phyloP scores from a whole-genome alignment of 2,888 invertebrate genomes.

The Nemapogon koenigi region DNA sequence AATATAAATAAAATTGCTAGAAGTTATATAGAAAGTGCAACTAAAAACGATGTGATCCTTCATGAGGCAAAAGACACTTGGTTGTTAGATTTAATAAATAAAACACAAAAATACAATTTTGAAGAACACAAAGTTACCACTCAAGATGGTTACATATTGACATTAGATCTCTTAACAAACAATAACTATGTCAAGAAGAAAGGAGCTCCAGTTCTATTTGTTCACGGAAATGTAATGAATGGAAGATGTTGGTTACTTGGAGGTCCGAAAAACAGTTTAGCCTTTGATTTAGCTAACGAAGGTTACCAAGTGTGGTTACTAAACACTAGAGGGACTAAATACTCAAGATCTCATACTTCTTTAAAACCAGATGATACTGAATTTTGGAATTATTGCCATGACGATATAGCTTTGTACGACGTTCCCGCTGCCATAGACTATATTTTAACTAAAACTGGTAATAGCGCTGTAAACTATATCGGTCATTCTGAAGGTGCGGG shows the following conservation, averaged over 20 bases:
- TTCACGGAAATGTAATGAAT: neutral
- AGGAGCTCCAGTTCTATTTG: neutral
- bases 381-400: neutral
- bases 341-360: neutral
- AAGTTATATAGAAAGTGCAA: too few species aligned
- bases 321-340: neutral
- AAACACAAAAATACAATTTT: neutral
- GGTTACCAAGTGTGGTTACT: neutral
- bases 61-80: too few species aligned
- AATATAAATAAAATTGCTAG: too few species aligned
- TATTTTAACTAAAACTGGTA: neutral
- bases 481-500: neutral
- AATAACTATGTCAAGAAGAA: too few species aligned
- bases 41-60: too few species aligned
- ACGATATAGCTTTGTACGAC: neutral
- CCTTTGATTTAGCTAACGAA: neutral
- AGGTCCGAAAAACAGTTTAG: neutral
- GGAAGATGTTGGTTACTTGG: neutral
- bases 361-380: neutral
- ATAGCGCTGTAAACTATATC: neutral
- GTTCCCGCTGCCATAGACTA: neutral
- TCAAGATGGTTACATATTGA: conserved; percentile 1
- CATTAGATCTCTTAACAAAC: neutral
- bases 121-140: neutral
- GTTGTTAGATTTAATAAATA: too few species aligned